phyloP scores from a whole-genome alignment of 1,140 invertebrate species.

The Dolichoris vasculosae region DNA sequence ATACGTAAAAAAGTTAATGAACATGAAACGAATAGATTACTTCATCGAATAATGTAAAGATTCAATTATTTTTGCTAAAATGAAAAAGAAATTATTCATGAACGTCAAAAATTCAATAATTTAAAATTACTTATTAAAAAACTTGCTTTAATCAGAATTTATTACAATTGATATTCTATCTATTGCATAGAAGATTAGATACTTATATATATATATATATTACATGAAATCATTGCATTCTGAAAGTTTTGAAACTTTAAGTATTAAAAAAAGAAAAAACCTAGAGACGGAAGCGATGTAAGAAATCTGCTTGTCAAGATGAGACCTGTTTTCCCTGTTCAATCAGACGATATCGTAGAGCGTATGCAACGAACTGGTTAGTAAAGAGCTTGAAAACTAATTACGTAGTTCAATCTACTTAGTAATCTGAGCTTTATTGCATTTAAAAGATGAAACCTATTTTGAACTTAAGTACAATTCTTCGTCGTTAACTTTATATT shows the following conservation, averaged over 20 bases:
- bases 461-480: background rate
- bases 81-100: background rate
- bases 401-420: constrained; percentile 27
- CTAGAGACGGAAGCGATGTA: background rate
- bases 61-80: background rate
- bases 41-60: background rate
- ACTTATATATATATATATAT: constrained; percentile 13
- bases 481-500: background rate
- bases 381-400: constrained; percentile 28
- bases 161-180: background rate
- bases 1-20: background rate
- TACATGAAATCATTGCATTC: background rate
- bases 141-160: background rate
- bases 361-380: constrained; percentile 6
- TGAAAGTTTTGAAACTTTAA: background rate
- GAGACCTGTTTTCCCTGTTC: background rate
- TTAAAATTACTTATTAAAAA: background rate
- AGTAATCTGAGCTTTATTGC: constrained; percentile 38
- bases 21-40: background rate
- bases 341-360: constrained; percentile 4
- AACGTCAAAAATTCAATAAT: background rate
- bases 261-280: background rate
- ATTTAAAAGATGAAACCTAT: constrained; percentile 7
- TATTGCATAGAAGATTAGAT: background rate
- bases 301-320: constrained; percentile 3